Conservation (phyloP, 2,888 invertebrate genomes). For the Heliconius cydno region DNA sequence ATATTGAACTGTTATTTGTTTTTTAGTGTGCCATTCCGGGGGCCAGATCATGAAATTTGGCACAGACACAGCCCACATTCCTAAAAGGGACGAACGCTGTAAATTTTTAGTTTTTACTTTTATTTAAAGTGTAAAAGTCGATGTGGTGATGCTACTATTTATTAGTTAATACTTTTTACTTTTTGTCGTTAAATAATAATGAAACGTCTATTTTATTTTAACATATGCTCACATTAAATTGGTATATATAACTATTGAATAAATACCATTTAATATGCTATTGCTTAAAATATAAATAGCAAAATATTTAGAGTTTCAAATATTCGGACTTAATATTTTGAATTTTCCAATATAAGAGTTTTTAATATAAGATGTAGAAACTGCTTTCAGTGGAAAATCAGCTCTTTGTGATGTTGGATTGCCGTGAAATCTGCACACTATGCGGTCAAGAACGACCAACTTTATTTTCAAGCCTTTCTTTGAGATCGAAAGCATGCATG, state of each 20-base stretch:
- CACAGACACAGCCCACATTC: slow-evolving; percentile 5
- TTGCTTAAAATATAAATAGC: neutral
- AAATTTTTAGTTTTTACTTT: neutral
- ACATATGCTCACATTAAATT: too few species aligned
- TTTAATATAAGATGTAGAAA: neutral
- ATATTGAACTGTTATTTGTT: neutral
- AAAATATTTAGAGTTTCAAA: neutral
- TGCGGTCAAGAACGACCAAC: slow-evolving; percentile 18
- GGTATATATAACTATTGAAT: too few species aligned
- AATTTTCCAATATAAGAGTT: neutral
- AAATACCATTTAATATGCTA: neutral
- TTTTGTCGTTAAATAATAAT: too few species aligned
- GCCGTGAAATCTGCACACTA: neutral
- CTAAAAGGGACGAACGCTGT: neutral
- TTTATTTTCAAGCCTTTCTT: slow-evolving; percentile 18
- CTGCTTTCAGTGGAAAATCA: neutral
- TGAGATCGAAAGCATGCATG: slow-evolving; percentile 5
- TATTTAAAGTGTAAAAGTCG: neutral
- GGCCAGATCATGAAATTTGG: neutral
- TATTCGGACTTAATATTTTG: neutral
- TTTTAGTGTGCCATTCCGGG: neutral
- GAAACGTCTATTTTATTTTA: too few species aligned
- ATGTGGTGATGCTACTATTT: too few species aligned
- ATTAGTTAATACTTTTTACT: too few species aligned
- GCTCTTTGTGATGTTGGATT: neutral